Evolutionary conservation across 2,113 vertebrate species (phyloP).

Genomic region (Forbesichthys papilliferus): DNA sequence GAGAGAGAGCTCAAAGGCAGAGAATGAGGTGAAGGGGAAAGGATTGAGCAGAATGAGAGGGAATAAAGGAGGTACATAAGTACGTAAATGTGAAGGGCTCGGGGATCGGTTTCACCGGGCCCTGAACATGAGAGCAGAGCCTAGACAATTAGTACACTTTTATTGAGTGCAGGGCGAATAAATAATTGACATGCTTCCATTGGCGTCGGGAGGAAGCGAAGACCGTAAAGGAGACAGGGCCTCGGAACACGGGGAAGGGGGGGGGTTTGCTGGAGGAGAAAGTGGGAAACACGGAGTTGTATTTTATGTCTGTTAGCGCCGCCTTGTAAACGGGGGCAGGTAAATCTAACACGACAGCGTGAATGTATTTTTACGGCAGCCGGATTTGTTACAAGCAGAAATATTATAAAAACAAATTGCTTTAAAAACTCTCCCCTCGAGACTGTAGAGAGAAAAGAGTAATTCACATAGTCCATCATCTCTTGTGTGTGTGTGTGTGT

Average conservation of each 20-base stretch:
- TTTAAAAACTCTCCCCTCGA: not conserved
- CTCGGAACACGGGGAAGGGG: not conserved
- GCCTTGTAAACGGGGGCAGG: not conserved
- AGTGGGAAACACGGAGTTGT: not conserved
- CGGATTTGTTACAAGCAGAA: not conserved
- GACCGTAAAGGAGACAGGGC: constrained; percentile 18
- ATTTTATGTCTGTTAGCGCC: not conserved
- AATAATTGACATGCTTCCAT: constrained; percentile 48
- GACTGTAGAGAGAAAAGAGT: not conserved
- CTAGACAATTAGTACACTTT: constrained; percentile 1
- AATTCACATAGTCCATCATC: not conserved
- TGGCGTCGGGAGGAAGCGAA: constrained; percentile 25
- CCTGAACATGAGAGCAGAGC: not conserved
- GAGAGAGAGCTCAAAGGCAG: no score
- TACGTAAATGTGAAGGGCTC: not conserved
- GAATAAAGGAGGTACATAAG: no score
- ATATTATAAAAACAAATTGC: constrained; percentile 3
- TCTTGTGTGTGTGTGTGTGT: not conserved
- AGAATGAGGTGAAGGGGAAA: no score
- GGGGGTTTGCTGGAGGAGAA: not conserved
- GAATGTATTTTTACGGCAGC: not conserved
- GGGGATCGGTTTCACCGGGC: not conserved
- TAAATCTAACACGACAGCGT: not conserved
- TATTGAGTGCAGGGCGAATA: not conserved
- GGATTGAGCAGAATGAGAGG: no score